These are phyloP conservation scores for Gerris lacustris DNA, from an alignment of 2,888 invertebrate genomes.

Conservation along the genomic window DNA sequence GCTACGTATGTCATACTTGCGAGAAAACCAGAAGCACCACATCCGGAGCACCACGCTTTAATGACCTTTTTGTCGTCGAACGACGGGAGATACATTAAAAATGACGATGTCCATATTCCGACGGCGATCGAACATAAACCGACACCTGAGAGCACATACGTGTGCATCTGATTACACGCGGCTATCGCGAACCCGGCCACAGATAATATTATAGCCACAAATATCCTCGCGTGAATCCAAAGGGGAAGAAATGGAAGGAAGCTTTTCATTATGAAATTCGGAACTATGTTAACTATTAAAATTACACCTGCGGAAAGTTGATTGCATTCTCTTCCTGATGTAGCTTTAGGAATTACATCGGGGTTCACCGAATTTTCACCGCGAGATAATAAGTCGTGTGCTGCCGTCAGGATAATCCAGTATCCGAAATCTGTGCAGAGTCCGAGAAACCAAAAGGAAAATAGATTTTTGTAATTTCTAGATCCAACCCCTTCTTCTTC, in stretches of 20 bases:
- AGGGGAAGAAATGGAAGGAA: slow-evolving; percentile 58
- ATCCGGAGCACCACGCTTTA: slow-evolving; percentile 76
- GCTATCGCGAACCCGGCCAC: slow-evolving; percentile 53
- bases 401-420: not conserved
- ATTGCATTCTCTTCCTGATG: slow-evolving; percentile 44
- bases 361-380: not conserved
- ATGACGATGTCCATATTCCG: slow-evolving; percentile 69
- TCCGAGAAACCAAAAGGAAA: not conserved
- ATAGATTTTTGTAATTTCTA: not conserved
- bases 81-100: slow-evolving; percentile 56
- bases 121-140: slow-evolving; percentile 58
- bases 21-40: slow-evolving; percentile 68
- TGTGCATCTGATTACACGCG: slow-evolving; percentile 48
- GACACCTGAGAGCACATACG: slow-evolving; percentile 56
- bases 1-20: slow-evolving; percentile 65
- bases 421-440: not conserved
- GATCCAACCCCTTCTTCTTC: not conserved
- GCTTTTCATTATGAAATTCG: slow-evolving; percentile 57
- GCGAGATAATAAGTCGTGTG: not conserved
- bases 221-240: slow-evolving; percentile 50
- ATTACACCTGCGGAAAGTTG: slow-evolving; percentile 61
- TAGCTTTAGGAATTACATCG: not conserved
- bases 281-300: slow-evolving; percentile 65
- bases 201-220: slow-evolving; percentile 45
- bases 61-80: slow-evolving; percentile 56